phyloP scores from a whole-genome alignment of 1,140 invertebrate genomes.

The Solen grandis region DNA sequence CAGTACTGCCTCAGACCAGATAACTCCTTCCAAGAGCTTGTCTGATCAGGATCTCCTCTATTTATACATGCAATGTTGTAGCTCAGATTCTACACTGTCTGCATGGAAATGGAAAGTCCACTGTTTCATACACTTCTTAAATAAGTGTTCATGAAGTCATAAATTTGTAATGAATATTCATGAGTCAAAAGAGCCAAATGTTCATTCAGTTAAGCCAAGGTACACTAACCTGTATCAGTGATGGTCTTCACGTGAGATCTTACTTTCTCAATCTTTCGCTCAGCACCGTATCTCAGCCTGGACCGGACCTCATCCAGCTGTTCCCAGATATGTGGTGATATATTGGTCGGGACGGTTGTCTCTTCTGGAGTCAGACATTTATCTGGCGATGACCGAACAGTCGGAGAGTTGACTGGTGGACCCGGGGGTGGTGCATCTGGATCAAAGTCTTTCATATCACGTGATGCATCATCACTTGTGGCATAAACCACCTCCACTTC shows the following conservation, averaged over 20 bases:
- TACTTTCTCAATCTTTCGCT: slow-evolving; percentile 72
- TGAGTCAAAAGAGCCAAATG: too few species aligned
- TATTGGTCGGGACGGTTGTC: neutral
- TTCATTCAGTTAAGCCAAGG: neutral
- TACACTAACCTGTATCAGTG: slow-evolving; percentile 34
- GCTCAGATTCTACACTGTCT: too few species aligned
- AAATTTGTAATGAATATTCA: too few species aligned
- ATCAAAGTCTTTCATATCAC: slow-evolving; percentile 26
- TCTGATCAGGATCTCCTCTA: too few species aligned
- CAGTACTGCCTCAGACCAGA: too few species aligned
- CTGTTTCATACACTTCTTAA: too few species aligned
- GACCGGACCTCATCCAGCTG: slow-evolving; percentile 74
- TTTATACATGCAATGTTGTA: too few species aligned
- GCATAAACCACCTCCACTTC: slow-evolving; percentile 31
- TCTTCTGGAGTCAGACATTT: slow-evolving; percentile 64
- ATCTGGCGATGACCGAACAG: slow-evolving; percentile 56
- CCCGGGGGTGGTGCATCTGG: slow-evolving; percentile 23
- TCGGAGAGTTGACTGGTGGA: slow-evolving; percentile 59
- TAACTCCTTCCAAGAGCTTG: too few species aligned
- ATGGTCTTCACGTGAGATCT: slow-evolving; percentile 62
- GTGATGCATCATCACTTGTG: neutral
- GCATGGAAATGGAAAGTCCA: too few species aligned
- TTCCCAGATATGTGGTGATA: slow-evolving; percentile 66
- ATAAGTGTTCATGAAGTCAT: too few species aligned
- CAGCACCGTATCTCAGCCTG: slow-evolving; percentile 66